A percentile compares a stretch with the other conserved stretches of the same genome.
Evolutionary conservation across 2,113 vertebrate species (phyloP).

Genomic region (Peucedramus taeniatus): DNA sequence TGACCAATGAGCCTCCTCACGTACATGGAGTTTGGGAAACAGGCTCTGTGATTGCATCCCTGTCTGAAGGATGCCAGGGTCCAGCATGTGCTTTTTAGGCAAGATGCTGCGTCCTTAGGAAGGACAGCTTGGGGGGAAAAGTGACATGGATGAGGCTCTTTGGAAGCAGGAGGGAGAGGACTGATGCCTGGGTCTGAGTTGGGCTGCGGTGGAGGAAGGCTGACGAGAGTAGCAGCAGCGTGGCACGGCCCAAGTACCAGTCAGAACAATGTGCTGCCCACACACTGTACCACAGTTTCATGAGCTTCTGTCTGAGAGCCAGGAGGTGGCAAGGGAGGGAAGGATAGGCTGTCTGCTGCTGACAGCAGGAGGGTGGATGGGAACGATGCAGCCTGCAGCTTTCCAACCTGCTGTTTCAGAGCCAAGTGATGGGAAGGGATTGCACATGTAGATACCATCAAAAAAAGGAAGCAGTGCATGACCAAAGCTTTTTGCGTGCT

Average conservation of each 20-base stretch:
- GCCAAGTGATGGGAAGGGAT: neutral
- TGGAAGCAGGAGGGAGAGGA: neutral
- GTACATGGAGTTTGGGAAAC: neutral
- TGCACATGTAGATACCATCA: neutral
- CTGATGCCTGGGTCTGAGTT: neutral
- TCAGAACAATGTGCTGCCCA: conserved; percentile 38
- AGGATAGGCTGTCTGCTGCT: neutral
- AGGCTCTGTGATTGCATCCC: neutral
- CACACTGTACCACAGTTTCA: neutral
- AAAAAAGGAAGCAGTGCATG: neutral
- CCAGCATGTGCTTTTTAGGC: neutral
- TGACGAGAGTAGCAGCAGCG: neutral
- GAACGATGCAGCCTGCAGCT: neutral
- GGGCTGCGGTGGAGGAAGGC: neutral
- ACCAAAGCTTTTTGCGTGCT: neutral
- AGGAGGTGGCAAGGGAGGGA: conserved; percentile 5
- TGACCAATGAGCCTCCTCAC: neutral
- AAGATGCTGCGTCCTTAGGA: neutral
- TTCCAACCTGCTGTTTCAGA: conserved; percentile 12
- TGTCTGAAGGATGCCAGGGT: neutral
- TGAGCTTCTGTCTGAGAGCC: conserved; percentile 16
- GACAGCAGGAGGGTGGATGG: conserved; percentile 16
- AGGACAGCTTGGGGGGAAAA: neutral
- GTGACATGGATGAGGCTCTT: neutral
- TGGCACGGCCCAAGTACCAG: conserved; percentile 4